Conservation (phyloP, 1,140 invertebrate genomes). For the Caenorhabditis inopinata region DNA sequence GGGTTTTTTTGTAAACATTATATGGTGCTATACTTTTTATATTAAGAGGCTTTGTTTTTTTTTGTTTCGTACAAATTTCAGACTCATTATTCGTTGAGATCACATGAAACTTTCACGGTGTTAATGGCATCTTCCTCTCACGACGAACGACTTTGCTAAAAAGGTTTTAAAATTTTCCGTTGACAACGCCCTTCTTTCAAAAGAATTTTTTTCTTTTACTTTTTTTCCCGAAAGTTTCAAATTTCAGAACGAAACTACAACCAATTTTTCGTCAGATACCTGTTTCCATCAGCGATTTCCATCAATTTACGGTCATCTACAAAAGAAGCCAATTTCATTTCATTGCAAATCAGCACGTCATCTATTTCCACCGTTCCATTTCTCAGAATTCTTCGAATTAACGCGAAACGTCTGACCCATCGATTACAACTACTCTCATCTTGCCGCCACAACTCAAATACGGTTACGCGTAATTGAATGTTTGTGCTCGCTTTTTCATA, state of each 20-base stretch:
- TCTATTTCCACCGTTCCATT: background rate
- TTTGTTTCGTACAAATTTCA: too few relatives aligned
- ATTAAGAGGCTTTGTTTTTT: too few relatives aligned
- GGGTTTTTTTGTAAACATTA: too few relatives aligned
- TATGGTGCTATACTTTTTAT: too few relatives aligned
- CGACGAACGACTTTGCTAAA: background rate
- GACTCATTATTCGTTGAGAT: too few relatives aligned
- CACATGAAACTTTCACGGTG: background rate
- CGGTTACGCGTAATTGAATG: slow-evolving; percentile 33
- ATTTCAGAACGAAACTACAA: background rate
- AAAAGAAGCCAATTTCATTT: slow-evolving; percentile 20
- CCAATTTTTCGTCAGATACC: slow-evolving; percentile 20
- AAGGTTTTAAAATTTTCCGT: background rate
- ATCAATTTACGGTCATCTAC: background rate
- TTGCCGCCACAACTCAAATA: slow-evolving; percentile 9
- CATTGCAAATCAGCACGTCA: background rate
- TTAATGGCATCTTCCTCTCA: background rate
- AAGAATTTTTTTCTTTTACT: background rate
- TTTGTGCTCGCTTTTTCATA: slow-evolving; percentile 32
- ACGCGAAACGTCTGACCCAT: background rate
- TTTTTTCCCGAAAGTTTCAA: background rate
- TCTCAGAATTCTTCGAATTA: background rate
- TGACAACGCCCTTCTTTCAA: background rate
- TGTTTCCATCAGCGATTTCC: too few relatives aligned
- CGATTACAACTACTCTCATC: background rate